phyloP scores from a whole-genome alignment of 2,888 invertebrate genomes.

The Scaptomyza cyrtandrae region DNA sequence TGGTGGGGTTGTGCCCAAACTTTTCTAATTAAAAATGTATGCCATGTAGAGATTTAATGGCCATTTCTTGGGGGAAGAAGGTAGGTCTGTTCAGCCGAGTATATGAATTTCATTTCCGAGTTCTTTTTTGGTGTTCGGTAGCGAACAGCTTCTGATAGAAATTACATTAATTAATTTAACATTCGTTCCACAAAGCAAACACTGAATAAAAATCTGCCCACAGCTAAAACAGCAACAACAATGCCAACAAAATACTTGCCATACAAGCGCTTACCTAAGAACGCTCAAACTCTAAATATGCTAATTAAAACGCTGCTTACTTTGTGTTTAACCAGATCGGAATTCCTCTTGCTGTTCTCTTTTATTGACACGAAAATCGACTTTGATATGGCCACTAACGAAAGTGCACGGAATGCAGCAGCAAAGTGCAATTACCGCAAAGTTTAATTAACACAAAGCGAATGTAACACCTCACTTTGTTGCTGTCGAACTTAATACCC shows the following conservation, averaged over 20 bases:
- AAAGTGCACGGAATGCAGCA: conserved; percentile 6
- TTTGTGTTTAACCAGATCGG: conserved; percentile 31
- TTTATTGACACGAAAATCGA: conserved; percentile 2
- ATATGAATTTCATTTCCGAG: conserved; percentile 9
- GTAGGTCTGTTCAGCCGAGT: not conserved
- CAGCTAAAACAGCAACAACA: conserved; percentile 3
- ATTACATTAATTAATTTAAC: conserved; percentile 71
- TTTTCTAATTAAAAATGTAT: conserved; percentile 77
- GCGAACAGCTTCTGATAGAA: conserved; percentile 59
- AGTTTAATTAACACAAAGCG: conserved; percentile 19
- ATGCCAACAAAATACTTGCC: not conserved
- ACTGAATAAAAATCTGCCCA: conserved; percentile 34
- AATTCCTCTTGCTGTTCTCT: conserved; percentile 4
- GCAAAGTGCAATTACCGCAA: conserved; percentile 23
- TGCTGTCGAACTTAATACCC: not conserved
- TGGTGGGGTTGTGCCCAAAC: conserved; percentile 37
- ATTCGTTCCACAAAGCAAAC: conserved; percentile 30
- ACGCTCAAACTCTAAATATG: conserved; percentile 12
- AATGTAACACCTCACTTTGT: not conserved
- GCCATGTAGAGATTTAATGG: conserved; percentile 55
- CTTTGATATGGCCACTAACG: conserved; percentile 8
- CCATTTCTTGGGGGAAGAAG: not conserved
- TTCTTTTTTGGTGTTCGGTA: conserved; percentile 1
- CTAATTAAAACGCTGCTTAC: conserved; percentile 43
- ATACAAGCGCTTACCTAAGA: not conserved